Evolutionary conservation across 2,797 vertebrate species (phyloP).

Genomic region (Lepidocolaptes lacrymiger): DNA sequence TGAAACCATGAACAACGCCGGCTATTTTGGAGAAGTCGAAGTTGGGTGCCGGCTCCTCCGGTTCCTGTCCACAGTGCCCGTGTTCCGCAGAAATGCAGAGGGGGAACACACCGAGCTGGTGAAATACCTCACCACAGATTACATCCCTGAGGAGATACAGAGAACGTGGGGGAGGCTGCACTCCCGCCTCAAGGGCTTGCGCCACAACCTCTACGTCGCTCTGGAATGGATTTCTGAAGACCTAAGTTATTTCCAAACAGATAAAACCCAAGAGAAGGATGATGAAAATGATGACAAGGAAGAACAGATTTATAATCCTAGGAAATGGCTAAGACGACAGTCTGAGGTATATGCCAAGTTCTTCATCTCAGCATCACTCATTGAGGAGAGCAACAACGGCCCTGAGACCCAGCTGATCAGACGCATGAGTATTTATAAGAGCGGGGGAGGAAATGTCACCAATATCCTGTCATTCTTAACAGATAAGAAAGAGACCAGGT

Average conservation of each 20-base stretch:
- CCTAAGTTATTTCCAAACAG: slow-evolving; percentile 86
- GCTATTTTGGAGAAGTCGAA: slow-evolving; percentile 81
- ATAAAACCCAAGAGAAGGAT: slow-evolving; percentile 68
- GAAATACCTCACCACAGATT: slow-evolving; percentile 80
- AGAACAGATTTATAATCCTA: slow-evolving; percentile 74
- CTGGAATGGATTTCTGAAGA: slow-evolving; percentile 87
- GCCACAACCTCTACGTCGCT: slow-evolving; percentile 74
- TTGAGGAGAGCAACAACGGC: neutral
- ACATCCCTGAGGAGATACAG: slow-evolving; percentile 77
- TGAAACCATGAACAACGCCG: slow-evolving; percentile 75
- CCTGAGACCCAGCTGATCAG: slow-evolving; percentile 68
- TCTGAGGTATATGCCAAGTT: slow-evolving; percentile 76
- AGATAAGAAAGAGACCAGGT: slow-evolving; percentile 65
- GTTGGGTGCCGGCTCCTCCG: slow-evolving; percentile 80
- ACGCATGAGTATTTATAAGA: slow-evolving; percentile 77
- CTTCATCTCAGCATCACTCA: slow-evolving; percentile 65
- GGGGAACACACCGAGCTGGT: slow-evolving; percentile 71
- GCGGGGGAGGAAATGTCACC: slow-evolving; percentile 82
- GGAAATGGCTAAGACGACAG: slow-evolving; percentile 79
- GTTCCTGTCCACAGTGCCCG: slow-evolving; percentile 71
- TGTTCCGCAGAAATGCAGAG: slow-evolving; percentile 67
- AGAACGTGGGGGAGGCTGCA: slow-evolving; percentile 80
- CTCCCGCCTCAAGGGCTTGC: slow-evolving; percentile 76
- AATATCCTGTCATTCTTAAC: slow-evolving; percentile 79
- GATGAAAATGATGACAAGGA: slow-evolving; percentile 71